phyloP scores from a whole-genome alignment of 1,140 invertebrate species.

The Euura lappo region DNA sequence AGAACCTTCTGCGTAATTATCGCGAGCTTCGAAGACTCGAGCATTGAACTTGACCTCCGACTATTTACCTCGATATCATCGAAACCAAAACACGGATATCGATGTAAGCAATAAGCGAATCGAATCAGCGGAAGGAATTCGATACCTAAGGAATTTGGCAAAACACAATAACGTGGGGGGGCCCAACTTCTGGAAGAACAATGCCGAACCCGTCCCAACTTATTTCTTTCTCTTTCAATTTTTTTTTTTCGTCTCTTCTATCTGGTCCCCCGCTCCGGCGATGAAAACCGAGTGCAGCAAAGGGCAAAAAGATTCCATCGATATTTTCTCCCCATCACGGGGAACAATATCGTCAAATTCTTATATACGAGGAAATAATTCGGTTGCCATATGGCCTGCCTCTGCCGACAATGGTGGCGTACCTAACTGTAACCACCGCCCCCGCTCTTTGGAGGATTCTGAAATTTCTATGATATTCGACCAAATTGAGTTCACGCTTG shows the following conservation, averaged over 20 bases:
- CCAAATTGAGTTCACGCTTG: conserved; percentile 4
- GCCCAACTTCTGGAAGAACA: neutral
- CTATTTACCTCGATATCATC: no score
- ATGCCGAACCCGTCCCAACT: neutral
- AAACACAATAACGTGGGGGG: neutral
- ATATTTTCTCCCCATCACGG: neutral
- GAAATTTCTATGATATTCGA: conserved; percentile 6
- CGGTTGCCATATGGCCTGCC: conserved; percentile 1
- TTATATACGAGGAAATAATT: conserved; percentile 6
- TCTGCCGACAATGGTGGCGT: neutral
- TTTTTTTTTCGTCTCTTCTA: neutral
- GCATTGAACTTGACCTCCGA: no score
- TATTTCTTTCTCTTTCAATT: neutral
- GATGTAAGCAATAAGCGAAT: no score
- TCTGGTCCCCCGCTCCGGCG: neutral
- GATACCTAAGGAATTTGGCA: neutral
- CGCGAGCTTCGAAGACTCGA: no score
- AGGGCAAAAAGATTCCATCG: neutral
- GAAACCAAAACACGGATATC: no score
- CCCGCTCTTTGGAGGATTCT: neutral
- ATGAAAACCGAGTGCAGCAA: neutral
- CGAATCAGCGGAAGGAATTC: neutral
- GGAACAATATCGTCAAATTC: conserved; percentile 2
- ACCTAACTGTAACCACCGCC: neutral
- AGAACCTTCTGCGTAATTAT: neutral